phyloP scores from a whole-genome alignment of 2,113 vertebrate genomes.

The Heteronetta atricapilla region DNA sequence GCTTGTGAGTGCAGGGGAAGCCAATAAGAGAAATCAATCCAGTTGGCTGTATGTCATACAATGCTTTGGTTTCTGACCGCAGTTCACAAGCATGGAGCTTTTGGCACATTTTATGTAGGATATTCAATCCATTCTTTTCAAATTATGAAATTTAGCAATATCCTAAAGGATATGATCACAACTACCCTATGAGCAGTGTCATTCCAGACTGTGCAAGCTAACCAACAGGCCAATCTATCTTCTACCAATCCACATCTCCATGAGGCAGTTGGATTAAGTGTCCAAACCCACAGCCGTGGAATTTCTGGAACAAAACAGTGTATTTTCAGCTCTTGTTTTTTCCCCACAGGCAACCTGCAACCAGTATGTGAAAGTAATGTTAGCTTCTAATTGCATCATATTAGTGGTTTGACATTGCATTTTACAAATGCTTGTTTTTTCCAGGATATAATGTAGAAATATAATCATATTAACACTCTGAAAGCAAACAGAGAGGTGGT shows the following conservation, averaged over 20 bases:
- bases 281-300: not conserved
- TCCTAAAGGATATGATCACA: not conserved
- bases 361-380: not conserved
- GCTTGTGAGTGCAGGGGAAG: not conserved
- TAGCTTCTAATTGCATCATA: constrained; percentile 39
- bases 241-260: not conserved
- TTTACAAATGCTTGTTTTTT: constrained; percentile 17
- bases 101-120: constrained; percentile 39
- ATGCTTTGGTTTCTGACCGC: constrained; percentile 11
- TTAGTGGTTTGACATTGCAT: constrained; percentile 21
- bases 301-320: not conserved
- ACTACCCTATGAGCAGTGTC: not conserved
- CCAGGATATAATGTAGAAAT: not conserved
- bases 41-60: not conserved
- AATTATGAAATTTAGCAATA: not conserved
- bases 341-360: not conserved
- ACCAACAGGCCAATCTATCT: not conserved
- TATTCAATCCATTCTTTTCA: constrained; percentile 10
- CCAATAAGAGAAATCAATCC: not conserved
- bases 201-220: not conserved
- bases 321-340: not conserved
- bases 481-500: constrained; percentile 45
- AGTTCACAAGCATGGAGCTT: not conserved
- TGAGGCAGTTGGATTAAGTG: not conserved
- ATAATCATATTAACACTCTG: constrained; percentile 37